Base-by-base conservation (phyloP, 2,888 invertebrate species). In the Brachylomia viminalis region DNA sequence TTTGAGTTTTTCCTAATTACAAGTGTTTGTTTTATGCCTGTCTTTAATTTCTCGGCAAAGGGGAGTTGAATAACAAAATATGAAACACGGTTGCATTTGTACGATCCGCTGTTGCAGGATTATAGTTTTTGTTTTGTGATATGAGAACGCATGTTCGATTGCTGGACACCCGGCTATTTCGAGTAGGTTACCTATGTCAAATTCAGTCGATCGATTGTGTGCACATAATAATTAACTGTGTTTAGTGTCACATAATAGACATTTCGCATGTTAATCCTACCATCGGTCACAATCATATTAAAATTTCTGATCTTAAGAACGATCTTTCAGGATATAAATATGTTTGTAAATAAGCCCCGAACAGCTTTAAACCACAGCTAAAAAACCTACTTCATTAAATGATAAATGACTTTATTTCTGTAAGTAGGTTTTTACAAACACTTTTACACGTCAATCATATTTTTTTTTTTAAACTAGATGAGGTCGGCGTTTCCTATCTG, bases 1-100 rank as follows among this genome's bases (percentile, higher is more conserved):
- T 70, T 58, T 59, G 20, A 56, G n/a, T 72, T 71, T 70, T 80
- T 73, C 68, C 70, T 80, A 69, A 79, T 76, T 71, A 52, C 52
- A 27, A 74, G 74, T 67, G 78, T 27, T 47, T 20, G 78, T 77
- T 66, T 77, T 69, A 67, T 66, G 70, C n/a, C 15, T 59, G 45
- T 38, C 42, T 59, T 49, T 67, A 0, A 64, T 54, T 58, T 56
- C 17, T 4, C 47, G n/a, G 52, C 10, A 20, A 23, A 33, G 49
- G n/a, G 27, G 52, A 15, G 17, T 17, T 33, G 10, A 17, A 17
- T 8, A 45, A 78, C 11, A 61, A 65, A 62, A 67, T 23, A 64
- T 0, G 27, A 59, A 52, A 67, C 23, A 64, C 2, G 15, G 10
- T 15, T 52, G 58, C 7, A 38, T 38, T 38, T 38, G 38, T 38